Conservation (phyloP, 2,113 vertebrate species). For the Saccopteryx leptura region DNA sequence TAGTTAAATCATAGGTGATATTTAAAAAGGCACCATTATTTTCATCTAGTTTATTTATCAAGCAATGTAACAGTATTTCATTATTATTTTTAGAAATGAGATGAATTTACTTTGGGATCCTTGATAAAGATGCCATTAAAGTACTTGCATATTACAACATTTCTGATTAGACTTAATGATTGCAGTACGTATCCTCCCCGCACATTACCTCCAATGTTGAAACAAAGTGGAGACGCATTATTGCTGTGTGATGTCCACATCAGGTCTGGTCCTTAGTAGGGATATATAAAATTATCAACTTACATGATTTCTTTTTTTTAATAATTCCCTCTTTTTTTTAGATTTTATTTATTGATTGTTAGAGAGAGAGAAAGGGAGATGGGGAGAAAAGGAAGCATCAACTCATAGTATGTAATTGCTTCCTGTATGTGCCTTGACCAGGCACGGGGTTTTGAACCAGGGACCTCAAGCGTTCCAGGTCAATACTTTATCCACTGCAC, state of each 20-base stretch:
- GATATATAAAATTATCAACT: conserved; percentile 47
- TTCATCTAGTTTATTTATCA: conserved; percentile 12
- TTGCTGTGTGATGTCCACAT: neutral
- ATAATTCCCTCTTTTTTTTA: too few relatives aligned
- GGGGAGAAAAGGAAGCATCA: too few relatives aligned
- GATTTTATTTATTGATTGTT: too few relatives aligned
- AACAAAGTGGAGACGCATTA: neutral
- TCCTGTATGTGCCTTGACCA: too few relatives aligned
- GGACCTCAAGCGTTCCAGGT: too few relatives aligned
- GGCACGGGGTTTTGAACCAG: too few relatives aligned
- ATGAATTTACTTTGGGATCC: conserved; percentile 13
- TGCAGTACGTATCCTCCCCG: neutral
- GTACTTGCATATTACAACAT: neutral
- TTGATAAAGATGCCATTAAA: conserved; percentile 23
- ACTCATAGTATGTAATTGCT: too few relatives aligned
- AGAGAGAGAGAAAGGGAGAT: too few relatives aligned
- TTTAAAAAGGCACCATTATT: neutral
- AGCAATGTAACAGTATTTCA: neutral
- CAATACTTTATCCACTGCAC: too few relatives aligned
- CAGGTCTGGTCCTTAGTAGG: neutral
- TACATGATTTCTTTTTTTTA: neutral
- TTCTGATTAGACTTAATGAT: neutral
- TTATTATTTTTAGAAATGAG: neutral
- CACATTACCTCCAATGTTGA: conserved; percentile 28
- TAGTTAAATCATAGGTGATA: neutral